A percentile compares a stretch with the other conserved stretches of the same genome.
These are phyloP conservation scores for Pterocles gutturalis DNA, from an alignment of 2,113 vertebrate genomes.

Conservation along the genomic window DNA sequence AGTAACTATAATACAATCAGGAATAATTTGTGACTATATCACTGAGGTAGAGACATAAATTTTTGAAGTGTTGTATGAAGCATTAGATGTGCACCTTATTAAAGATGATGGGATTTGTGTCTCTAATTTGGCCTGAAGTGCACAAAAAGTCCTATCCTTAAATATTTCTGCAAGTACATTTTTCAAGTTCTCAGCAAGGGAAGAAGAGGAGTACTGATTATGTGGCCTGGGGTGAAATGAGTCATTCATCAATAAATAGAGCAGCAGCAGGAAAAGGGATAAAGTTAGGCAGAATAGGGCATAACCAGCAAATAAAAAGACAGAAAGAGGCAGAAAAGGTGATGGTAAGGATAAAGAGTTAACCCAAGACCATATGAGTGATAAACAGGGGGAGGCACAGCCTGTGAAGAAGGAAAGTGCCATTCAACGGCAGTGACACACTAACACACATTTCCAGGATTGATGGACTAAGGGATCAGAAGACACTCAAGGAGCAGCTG, in stretches of 20 bases:
- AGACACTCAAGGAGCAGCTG: neutral
- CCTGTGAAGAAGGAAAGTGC: neutral
- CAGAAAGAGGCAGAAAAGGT: neutral
- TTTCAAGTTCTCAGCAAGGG: neutral
- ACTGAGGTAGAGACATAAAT: neutral
- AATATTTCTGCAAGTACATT: neutral
- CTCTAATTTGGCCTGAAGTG: slow-evolving; percentile 6
- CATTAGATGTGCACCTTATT: neutral
- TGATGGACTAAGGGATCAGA: neutral
- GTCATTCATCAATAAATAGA: neutral
- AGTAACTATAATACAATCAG: neutral
- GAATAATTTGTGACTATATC: neutral
- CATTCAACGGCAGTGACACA: neutral
- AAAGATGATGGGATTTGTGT: neutral
- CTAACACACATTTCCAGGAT: neutral
- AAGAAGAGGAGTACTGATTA: neutral
- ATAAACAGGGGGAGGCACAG: neutral
- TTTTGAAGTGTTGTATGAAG: neutral
- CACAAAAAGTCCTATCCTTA: neutral
- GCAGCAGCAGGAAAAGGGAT: neutral
- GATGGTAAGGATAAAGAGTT: neutral
- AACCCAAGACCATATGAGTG: neutral
- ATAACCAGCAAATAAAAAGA: neutral
- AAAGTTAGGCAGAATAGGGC: neutral
- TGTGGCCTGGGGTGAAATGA: neutral